Base-by-base conservation (phyloP, 1,140 invertebrate genomes). In the Probaryconus sp. region DNA sequence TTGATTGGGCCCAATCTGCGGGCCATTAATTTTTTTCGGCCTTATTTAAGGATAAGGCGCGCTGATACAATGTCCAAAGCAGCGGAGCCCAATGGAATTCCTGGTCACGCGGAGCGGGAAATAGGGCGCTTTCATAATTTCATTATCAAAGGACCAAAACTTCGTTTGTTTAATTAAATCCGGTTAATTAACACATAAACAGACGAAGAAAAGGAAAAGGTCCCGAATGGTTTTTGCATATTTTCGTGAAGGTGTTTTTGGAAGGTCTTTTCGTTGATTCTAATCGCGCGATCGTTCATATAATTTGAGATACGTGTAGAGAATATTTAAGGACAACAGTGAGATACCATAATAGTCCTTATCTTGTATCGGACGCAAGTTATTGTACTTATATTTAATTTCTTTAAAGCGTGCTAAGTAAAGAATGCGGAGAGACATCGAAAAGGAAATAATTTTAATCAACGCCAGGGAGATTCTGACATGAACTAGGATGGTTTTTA, bases 251-350 rank as follows among this genome's bases (percentile, higher is more conserved):
- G 26, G 40, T 61, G 55, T 56, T 48, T n/a, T n/a, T n/a, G n/a
- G n/a, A n/a, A n/a, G n/a, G n/a, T n/a, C n/a, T n/a, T n/a, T 3
- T 35, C 14, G 31, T 5, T 7, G 67, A 71, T 63, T 21, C 38
- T 69, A 60, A 69, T 69, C 65, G 24, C 18, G 9, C 16, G 5
- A 13, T 31, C 50, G 42, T 58, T 72, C 64, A 72, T 64, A 64
- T 72, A 64, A 72, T 72, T 72, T 58, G 43, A 24, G 21, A 42
- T 58, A 64, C 60, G 68, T 56, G 43, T 18, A 38, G 30, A 7
- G 68, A 64, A 72, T 72, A 72, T 64, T 63, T 61, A 11, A 43
- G 5, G 50, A 3, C 10, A 48, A 53, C 26, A 21, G 24, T 33
- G 50, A 40, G 26, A 21, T 37, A 28, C 24, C 9, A 56, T 60